A percentile compares a stretch with the other conserved stretches of the same genome.
These are phyloP conservation scores for Osedax fenrisi DNA, from an alignment of 2,888 invertebrate genomes.

Conservation along the genomic window DNA sequence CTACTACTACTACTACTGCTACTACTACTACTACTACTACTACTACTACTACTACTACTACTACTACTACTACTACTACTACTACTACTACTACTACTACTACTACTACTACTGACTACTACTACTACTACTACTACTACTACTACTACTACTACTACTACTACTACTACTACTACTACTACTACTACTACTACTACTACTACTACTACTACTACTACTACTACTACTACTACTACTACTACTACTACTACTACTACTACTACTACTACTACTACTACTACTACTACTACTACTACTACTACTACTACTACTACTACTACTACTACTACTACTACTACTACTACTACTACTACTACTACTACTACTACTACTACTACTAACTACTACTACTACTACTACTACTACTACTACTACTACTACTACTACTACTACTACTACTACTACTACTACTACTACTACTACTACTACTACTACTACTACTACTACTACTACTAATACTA, in stretches of 20 bases:
- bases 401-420: conserved; percentile 11
- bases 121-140: conserved; percentile 29
- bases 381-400: too few relatives aligned
- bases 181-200: conserved; percentile 17
- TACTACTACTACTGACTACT: too few relatives aligned
- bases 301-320: background rate
- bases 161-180: conserved; percentile 31
- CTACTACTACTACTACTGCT: conserved; percentile 26
- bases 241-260: conserved; percentile 30
- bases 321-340: background rate
- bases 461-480: background rate
- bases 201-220: conserved; percentile 29
- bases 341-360: conserved; percentile 12
- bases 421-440: background rate
- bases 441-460: conserved; percentile 7
- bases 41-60: conserved; percentile 31
- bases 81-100: conserved; percentile 31
- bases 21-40: conserved; percentile 29
- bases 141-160: conserved; percentile 29
- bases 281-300: background rate
- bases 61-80: conserved; percentile 31
- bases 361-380: conserved; percentile 9
- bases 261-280: conserved; percentile 1
- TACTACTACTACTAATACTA: too few relatives aligned
- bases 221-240: conserved; percentile 27